A percentile compares a stretch with the other conserved stretches of the same genome.
phyloP scores from a whole-genome alignment of 2,888 invertebrate species.

The Folsomia manolachei region DNA sequence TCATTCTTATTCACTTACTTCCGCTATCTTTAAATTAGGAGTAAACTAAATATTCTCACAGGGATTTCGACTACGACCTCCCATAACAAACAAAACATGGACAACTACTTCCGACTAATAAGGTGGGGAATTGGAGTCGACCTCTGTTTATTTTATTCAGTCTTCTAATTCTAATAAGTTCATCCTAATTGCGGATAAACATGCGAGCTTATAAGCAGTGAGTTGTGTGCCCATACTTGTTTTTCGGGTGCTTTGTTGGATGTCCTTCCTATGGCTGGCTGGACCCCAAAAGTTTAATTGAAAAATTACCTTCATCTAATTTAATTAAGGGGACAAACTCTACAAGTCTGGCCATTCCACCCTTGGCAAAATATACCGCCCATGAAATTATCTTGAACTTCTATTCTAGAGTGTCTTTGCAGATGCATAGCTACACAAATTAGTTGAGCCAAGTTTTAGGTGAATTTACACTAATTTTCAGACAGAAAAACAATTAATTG shows the following conservation, averaged over 20 bases:
- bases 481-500: too few relatives aligned
- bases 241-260: too few relatives aligned
- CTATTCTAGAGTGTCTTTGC: neutral
- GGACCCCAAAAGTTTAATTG: conserved; percentile 28
- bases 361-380: neutral
- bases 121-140: neutral
- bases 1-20: too few relatives aligned
- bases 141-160: neutral
- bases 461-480: neutral
- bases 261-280: conserved; percentile 6
- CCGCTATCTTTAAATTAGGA: too few relatives aligned
- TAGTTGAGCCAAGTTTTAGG: neutral
- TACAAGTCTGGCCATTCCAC: neutral
- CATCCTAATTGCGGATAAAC: conserved; percentile 23
- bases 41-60: too few relatives aligned
- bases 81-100: too few relatives aligned
- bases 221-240: too few relatives aligned
- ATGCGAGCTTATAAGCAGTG: too few relatives aligned
- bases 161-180: neutral
- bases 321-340: conserved; percentile 21
- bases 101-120: too few relatives aligned
- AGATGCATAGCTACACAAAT: too few relatives aligned
- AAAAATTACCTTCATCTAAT: conserved; percentile 28
- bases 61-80: too few relatives aligned
- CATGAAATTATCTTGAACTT: neutral